Base-by-base conservation (phyloP, 2,113 vertebrate species). In the Cyanoliseus patagonus region DNA sequence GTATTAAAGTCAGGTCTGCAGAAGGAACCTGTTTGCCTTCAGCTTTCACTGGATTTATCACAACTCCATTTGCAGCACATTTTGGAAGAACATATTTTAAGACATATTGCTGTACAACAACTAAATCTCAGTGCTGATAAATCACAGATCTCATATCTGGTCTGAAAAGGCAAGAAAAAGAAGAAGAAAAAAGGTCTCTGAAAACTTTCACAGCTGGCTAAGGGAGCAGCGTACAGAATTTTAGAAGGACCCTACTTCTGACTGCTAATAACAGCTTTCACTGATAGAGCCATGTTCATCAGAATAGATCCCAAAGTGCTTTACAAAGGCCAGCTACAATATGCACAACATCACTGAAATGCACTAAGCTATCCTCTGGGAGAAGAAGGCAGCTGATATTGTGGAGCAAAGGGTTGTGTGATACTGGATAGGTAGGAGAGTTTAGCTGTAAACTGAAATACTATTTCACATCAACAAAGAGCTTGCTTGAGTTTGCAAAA, bases 1-100 rank as follows among this genome's bases (percentile, higher is more conserved):
- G 92, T 93, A 79, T 74, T 92, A 79, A 93, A 95, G 64, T 64
- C 0, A 0, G 33, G 72, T 86, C 81, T 91, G 59, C 64, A 83
- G 84, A 81, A 85, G 75, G 44, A 95, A 91, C 89, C 72, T 94
- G 68, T 90, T 94, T 92, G 73, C 61, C 62, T 94, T 95, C 69
- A 92, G 31, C 52, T 92, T 94, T 92, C 82, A 81, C 64, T 90
- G 72, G 57, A 75, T 97, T 94, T 94, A 94, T 94, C 90, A 92
- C 72, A 97, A 72, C 76, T 95, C 55, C 82, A 66, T 92, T 96
- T 88, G 62, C 59, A 92, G 79, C 72, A 95, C 79, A 95, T 94
- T 97, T 95, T 97, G 82, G 64, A 90, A 75, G 91, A 95, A 94
- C 88, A 79, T 95, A 96, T 94, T 97, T 96, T 86, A 97, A 95